Evolutionary conservation across 2,888 invertebrate genomes (phyloP).

Genomic region (Parochlus steinenii): DNA sequence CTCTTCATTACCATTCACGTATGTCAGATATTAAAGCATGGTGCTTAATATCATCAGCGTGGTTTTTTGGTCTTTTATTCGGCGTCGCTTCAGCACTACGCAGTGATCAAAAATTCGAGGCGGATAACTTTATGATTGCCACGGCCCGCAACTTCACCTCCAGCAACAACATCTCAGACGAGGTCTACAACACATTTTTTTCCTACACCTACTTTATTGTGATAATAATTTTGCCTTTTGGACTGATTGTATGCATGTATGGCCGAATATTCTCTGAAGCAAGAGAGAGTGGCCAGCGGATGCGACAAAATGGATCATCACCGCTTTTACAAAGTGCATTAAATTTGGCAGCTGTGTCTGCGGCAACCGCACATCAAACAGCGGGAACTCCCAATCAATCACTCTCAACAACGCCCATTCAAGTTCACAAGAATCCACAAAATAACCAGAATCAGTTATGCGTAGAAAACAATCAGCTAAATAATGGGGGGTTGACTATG

Average conservation of each 20-base stretch:
- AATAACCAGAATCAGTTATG: constrained; percentile 3
- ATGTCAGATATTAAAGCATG: constrained; percentile 30
- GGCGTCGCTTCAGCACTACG: constrained; percentile 29
- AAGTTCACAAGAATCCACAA: constrained; percentile 14
- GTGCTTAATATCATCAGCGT: constrained; percentile 28
- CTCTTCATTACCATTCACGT: constrained; percentile 38
- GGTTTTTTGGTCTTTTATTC: constrained; percentile 28
- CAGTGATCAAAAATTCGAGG: constrained; percentile 9
- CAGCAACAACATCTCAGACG: constrained; percentile 7
- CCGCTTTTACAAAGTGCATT: constrained; percentile 29
- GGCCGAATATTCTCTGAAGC: constrained; percentile 32
- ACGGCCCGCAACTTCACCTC: not conserved
- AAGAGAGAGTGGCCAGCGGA: constrained; percentile 28
- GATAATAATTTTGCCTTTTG: constrained; percentile 29
- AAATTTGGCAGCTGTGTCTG: constrained; percentile 20
- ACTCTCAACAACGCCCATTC: constrained; percentile 3
- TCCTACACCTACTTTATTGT: constrained; percentile 28
- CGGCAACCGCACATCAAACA: constrained; percentile 9
- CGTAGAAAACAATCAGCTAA: constrained; percentile 17
- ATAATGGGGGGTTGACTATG: constrained; percentile 27
- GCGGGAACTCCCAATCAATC: not conserved
- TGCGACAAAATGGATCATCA: constrained; percentile 31
- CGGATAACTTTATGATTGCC: not conserved
- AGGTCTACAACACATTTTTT: constrained; percentile 21
- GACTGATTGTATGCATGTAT: constrained; percentile 30